Percentiles rank a stretch among this genome's conserved stretches.
Conservation (phyloP, 2,113 vertebrate species). For the Rhabdomys dilectus region DNA sequence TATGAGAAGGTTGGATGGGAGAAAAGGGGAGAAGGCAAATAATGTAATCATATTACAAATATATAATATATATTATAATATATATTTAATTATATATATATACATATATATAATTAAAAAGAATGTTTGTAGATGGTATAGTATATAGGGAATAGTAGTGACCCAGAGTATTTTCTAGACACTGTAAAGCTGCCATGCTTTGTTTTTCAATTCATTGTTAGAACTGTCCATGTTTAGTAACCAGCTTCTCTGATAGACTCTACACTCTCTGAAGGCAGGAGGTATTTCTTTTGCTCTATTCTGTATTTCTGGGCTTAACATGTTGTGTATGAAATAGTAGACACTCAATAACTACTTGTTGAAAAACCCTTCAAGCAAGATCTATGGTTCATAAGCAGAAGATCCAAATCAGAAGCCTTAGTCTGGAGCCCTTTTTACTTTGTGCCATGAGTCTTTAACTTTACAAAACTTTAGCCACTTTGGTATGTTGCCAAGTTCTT, state of each 20-base stretch:
- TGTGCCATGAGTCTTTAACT: not conserved
- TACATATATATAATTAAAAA: not conserved
- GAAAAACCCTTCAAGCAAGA: not conserved
- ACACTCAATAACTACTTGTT: not conserved
- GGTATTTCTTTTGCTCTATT: not conserved
- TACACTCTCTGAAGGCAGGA: not conserved
- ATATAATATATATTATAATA: too few relatives aligned
- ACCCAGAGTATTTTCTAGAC: not conserved
- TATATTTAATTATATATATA: not conserved
- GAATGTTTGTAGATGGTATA: not conserved
- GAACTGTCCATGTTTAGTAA: not conserved
- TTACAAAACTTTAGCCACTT: not conserved
- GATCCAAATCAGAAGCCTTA: not conserved
- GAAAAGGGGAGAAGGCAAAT: not conserved
- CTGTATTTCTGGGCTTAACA: not conserved
- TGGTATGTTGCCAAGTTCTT: not conserved
- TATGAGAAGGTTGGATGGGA: not conserved
- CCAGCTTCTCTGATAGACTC: not conserved
- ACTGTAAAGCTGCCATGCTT: not conserved
- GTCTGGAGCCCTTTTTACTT: not conserved
- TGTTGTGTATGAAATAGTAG: not conserved
- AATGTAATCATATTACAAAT: not conserved
- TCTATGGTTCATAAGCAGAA: not conserved
- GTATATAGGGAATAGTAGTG: not conserved
- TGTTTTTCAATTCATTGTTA: not conserved